Conservation (phyloP, 2,797 vertebrate genomes). For the Sebastes matsubarae region DNA sequence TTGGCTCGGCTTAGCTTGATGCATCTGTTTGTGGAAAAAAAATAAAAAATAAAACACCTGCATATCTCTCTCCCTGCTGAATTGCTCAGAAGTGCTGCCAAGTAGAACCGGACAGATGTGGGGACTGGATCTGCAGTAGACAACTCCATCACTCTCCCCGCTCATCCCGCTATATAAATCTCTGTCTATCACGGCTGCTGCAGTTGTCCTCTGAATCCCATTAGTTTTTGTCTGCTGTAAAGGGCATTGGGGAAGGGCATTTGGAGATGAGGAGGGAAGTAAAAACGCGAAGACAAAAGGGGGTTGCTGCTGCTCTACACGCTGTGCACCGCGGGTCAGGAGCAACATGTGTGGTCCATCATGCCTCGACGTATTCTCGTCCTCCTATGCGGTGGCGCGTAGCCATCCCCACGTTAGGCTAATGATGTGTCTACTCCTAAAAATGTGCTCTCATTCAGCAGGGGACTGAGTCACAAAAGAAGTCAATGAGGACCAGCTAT, state of each 20-base stretch:
- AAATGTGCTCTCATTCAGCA: conserved; percentile 35
- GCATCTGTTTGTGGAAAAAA: conserved; percentile 66
- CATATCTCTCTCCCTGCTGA: conserved; percentile 73
- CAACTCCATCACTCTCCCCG: conserved; percentile 76
- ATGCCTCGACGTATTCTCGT: conserved; percentile 22
- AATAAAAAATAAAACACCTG: conserved; percentile 66
- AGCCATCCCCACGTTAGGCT: conserved; percentile 36
- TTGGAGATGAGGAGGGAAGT: conserved; percentile 6
- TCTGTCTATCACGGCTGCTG: conserved; percentile 68
- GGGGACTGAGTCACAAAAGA: conserved; percentile 42
- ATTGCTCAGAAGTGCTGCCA: conserved; percentile 77
- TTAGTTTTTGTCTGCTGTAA: conserved; percentile 65
- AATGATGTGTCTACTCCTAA: conserved; percentile 52
- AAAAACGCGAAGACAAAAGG: conserved; percentile 22
- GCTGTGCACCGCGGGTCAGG: conserved; percentile 40
- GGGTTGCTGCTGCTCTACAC: conserved; percentile 21
- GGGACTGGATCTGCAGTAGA: conserved; percentile 70
- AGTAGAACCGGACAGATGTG: conserved; percentile 79
- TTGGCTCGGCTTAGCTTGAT: conserved; percentile 69
- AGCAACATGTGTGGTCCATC: conserved; percentile 71
- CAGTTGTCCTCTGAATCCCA: conserved; percentile 66
- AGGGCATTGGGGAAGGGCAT: conserved; percentile 60
- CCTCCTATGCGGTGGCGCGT: conserved; percentile 26
- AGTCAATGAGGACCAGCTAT: conserved; percentile 44
- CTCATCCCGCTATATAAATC: conserved; percentile 73